phyloP scores from a whole-genome alignment of 2,113 vertebrate species.

The Corydoras maculifer region DNA sequence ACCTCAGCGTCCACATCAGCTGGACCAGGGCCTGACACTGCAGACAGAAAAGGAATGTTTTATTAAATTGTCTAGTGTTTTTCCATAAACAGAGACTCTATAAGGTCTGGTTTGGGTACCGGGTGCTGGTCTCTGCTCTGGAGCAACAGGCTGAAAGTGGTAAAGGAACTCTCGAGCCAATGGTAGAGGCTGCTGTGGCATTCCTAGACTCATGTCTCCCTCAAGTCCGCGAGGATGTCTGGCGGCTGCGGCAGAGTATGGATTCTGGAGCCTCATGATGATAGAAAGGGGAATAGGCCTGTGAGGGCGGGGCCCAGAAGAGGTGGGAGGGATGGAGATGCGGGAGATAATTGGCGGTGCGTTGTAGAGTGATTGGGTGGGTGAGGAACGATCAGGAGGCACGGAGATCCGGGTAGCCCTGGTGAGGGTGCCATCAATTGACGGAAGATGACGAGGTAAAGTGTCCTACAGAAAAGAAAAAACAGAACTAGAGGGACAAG shows the following conservation, averaged over 20 bases:
- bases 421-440: conserved; percentile 63
- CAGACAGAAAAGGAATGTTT: background rate
- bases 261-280: conserved; percentile 82
- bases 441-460: conserved; percentile 33
- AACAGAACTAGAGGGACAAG: background rate
- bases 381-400: conserved; percentile 54
- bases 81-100: too few relatives aligned
- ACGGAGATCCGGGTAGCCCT: conserved; percentile 65
- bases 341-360: conserved; percentile 72
- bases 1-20: conserved; percentile 69
- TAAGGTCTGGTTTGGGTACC: too few relatives aligned
- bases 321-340: conserved; percentile 73
- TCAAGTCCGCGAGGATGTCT: conserved; percentile 22
- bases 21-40: conserved; percentile 51
- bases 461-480: conserved; percentile 44
- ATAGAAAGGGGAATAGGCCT: conserved; percentile 79
- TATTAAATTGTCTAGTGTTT: too few relatives aligned
- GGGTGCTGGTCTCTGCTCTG: too few relatives aligned
- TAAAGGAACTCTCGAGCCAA: too few relatives aligned
- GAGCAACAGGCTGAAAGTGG: too few relatives aligned
- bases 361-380: conserved; percentile 50
- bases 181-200: conserved; percentile 36
- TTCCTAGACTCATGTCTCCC: conserved; percentile 24
- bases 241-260: conserved; percentile 43
- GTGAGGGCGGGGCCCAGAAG: conserved; percentile 47